A percentile compares a stretch with the other conserved stretches of the same genome.
phyloP scores from a whole-genome alignment of 2,797 vertebrate genomes.

The Pseudomugil tenellus region DNA sequence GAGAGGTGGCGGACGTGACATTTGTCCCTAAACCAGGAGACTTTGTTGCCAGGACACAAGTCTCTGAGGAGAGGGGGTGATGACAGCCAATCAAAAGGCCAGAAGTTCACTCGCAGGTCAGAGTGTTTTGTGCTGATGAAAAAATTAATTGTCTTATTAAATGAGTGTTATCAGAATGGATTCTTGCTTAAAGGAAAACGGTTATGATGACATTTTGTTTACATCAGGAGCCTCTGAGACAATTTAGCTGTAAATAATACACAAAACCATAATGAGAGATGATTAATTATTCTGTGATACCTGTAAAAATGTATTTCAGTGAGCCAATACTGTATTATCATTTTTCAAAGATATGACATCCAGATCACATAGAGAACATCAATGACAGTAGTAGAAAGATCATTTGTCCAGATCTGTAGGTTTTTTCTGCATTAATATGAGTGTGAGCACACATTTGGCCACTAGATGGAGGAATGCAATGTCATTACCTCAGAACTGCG shows the following conservation, averaged over 20 bases:
- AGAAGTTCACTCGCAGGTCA: conserved; percentile 54
- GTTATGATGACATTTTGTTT: conserved; percentile 12
- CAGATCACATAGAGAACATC: background rate
- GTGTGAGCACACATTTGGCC: conserved; percentile 59
- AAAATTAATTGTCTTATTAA: conserved; percentile 28
- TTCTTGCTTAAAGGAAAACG: conserved; percentile 26
- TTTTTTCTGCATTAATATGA: background rate
- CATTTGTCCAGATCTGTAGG: background rate
- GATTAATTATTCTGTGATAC: background rate
- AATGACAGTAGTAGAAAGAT: background rate
- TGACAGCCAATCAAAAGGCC: conserved; percentile 67
- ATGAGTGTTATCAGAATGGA: conserved; percentile 34
- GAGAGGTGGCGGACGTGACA: conserved; percentile 24
- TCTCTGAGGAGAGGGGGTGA: conserved; percentile 40
- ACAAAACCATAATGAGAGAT: no score
- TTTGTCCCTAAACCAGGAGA: conserved; percentile 35
- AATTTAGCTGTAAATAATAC: no score
- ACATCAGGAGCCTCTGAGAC: conserved; percentile 3
- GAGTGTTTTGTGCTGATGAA: conserved; percentile 25
- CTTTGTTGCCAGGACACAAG: conserved; percentile 35
- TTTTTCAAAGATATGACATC: background rate
- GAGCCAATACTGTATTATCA: background rate
- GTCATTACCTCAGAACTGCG: conserved; percentile 30
- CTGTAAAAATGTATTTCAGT: background rate
- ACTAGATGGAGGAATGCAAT: conserved; percentile 79